These are phyloP conservation scores for Perodicticus potto DNA, from an alignment of 2,797 vertebrate species.

Conservation along the genomic window DNA sequence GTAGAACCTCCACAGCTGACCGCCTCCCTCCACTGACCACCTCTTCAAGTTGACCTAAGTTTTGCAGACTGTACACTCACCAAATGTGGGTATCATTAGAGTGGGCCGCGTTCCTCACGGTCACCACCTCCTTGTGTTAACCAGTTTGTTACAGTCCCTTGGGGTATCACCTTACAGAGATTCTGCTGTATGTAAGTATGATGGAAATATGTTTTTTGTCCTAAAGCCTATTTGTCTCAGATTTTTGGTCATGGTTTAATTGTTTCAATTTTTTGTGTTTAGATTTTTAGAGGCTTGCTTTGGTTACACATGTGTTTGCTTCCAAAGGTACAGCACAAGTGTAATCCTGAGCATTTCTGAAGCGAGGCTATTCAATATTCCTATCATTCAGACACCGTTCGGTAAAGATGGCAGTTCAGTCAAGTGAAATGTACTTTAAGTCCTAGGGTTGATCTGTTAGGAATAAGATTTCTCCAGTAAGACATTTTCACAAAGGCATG, in stretches of 20 bases:
- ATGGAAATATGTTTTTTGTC: slow-evolving; percentile 22
- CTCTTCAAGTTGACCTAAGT: too few species aligned
- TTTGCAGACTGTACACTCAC: too few species aligned
- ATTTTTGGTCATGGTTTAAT: slow-evolving; percentile 51
- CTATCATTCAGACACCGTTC: not conserved
- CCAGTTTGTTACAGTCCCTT: too few species aligned
- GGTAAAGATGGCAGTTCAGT: slow-evolving; percentile 36
- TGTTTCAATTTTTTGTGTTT: slow-evolving; percentile 26
- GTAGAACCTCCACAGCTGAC: too few species aligned
- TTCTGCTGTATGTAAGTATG: too few species aligned
- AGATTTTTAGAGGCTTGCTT: slow-evolving; percentile 32
- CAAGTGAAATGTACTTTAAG: slow-evolving; percentile 51
- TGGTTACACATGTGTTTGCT: not conserved
- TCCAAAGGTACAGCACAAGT: not conserved
- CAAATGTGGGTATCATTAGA: too few species aligned
- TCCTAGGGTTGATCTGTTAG: slow-evolving; percentile 63
- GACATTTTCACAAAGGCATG: slow-evolving; percentile 55
- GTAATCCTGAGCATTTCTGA: not conserved
- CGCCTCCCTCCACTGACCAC: too few species aligned
- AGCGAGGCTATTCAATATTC: not conserved
- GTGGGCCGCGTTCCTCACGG: too few species aligned
- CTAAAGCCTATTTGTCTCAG: not conserved
- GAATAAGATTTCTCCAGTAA: slow-evolving; percentile 65
- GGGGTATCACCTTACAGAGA: too few species aligned
- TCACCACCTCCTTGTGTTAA: too few species aligned